These are phyloP conservation scores for Phasianus colchicus DNA, from an alignment of 2,113 vertebrate species.

Conservation along the genomic window DNA sequence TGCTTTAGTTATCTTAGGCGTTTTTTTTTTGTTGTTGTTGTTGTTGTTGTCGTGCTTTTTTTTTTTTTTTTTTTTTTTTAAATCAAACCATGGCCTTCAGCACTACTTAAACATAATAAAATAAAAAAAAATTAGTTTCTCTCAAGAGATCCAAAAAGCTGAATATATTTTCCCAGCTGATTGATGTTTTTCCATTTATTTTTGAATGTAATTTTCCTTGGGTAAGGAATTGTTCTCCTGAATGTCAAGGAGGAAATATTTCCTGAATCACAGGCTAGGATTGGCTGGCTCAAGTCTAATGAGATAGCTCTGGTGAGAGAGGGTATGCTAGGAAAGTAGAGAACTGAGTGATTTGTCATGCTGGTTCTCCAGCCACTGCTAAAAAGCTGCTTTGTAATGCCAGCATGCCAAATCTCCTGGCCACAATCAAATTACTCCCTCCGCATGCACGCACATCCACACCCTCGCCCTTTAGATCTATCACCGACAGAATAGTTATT, in stretches of 20 bases:
- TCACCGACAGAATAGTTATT: conserved; percentile 84
- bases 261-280: conserved; percentile 72
- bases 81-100: conserved; percentile 60
- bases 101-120: conserved; percentile 78
- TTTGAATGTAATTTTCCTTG: conserved; percentile 79
- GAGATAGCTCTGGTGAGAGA: conserved; percentile 66
- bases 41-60: too few relatives aligned
- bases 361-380: conserved; percentile 62
- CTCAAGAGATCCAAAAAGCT: conserved; percentile 68
- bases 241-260: conserved; percentile 82
- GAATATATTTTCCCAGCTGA: conserved; percentile 79
- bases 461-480: conserved; percentile 76
- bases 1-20: conserved; percentile 42
- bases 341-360: conserved; percentile 72
- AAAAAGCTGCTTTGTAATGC: conserved; percentile 75
- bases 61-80: neutral
- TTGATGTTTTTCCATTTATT: conserved; percentile 85
- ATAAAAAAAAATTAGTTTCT: conserved; percentile 52
- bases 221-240: conserved; percentile 79
- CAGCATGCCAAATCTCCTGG: conserved; percentile 67
- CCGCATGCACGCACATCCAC: conserved; percentile 34
- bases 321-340: conserved; percentile 21
- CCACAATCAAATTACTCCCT: conserved; percentile 70
- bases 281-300: conserved; percentile 76
- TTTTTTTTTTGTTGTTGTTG: too few relatives aligned